Base-by-base conservation (phyloP, 2,113 vertebrate genomes). In the Campylomormyrus tamandua region DNA sequence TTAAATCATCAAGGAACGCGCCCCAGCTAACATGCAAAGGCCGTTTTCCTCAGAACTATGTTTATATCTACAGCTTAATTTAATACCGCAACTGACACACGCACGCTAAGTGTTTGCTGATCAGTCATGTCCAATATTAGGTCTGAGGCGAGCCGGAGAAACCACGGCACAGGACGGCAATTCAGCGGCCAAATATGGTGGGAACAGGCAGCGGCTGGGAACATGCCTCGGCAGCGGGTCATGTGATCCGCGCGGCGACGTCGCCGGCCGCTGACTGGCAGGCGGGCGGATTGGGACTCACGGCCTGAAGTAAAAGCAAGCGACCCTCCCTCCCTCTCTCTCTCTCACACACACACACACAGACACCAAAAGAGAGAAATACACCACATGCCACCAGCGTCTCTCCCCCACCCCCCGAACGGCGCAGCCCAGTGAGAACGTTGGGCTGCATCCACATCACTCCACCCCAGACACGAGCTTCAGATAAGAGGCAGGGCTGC, bases 101-200 rank as follows among this genome's bases (percentile, higher is more conserved):
- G 15, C 84, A 48, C 4, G 24, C 48, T 17, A 52, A 53, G 85
- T 10, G 48, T 35, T 53, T 27, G 48, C n/a, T 87, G n/a, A 87
- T 87, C 85, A 87, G 85, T 39, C 50, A 53, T 87, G 27, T 27
- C 49, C 50, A 53, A 84, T 45, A 84, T 84, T 45, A 84, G 83
- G 83, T 21, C 83, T 46, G 21, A 84, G 45, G n/a, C 11, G 5
- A 52, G 31, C 85, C 0, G 27, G 27, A 56, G n/a, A 31, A 80
- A 50, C 88, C 10, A 27, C 46, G 15, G 27, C 89, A 45, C 48
- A 39, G 46, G 74, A 53, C n/a, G 83, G 50, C 49, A 56, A 83
- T 56, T 56, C 80, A 80, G 3, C 21, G 21, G 80, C 89, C 77
- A 89, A 89, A 89, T 85, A 89, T 89, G 89, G 89, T 85, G 89